Percentiles rank a stretch among this genome's conserved stretches.
phyloP scores from a whole-genome alignment of 2,113 vertebrate genomes.

The Saguinus midas region DNA sequence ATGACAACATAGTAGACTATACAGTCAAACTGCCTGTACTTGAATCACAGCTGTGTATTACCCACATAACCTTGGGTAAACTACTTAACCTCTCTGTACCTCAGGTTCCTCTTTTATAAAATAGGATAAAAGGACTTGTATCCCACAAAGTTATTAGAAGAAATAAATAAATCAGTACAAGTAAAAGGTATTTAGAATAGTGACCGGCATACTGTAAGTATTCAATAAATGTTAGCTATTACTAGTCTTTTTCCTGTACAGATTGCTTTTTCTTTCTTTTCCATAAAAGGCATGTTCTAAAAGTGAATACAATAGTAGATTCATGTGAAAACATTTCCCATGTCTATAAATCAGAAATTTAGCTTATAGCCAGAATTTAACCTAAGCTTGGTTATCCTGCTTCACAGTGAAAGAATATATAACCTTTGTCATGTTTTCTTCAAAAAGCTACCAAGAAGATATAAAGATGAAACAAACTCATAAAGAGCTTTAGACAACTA shows the following conservation, averaged over 20 bases:
- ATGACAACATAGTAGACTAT: background rate
- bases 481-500: background rate
- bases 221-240: background rate
- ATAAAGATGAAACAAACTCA: background rate
- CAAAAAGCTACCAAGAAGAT: background rate
- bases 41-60: background rate
- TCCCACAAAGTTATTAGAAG: background rate
- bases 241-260: background rate
- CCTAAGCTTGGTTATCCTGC: background rate
- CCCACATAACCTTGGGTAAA: background rate
- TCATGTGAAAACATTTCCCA: background rate
- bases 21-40: background rate
- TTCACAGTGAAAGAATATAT: conserved; percentile 2
- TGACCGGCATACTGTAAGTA: background rate
- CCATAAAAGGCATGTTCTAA: background rate
- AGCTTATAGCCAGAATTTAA: background rate
- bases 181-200: background rate
- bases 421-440: background rate
- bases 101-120: conserved; percentile 28
- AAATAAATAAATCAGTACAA: background rate
- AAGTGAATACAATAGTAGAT: background rate
- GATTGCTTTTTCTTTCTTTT: background rate
- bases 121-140: background rate
- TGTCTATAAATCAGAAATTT: background rate
- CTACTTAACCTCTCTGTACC: background rate